A percentile compares a stretch with the other conserved stretches of the same genome.
phyloP scores from a whole-genome alignment of 2,113 vertebrate species.

The Corythaixoides concolor region DNA sequence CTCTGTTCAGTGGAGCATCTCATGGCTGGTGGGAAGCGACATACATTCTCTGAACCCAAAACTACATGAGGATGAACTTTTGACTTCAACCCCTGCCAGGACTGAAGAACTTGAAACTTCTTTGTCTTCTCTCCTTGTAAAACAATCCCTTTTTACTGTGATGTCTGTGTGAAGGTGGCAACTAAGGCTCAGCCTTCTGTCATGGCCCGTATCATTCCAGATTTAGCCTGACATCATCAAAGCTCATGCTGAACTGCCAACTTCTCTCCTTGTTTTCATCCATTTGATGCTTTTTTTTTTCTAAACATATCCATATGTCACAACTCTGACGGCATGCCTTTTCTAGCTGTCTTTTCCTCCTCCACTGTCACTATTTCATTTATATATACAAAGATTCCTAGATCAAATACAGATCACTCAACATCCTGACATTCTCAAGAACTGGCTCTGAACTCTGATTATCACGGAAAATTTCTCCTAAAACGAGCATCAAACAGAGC shows the following conservation, averaged over 20 bases:
- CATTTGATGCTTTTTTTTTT: constrained; percentile 34
- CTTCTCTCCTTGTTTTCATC: constrained; percentile 48
- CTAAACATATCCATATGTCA: constrained; percentile 8
- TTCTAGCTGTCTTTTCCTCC: constrained; percentile 57
- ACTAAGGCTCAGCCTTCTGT: constrained; percentile 41
- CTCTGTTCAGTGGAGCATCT: neutral
- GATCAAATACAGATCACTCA: constrained; percentile 67
- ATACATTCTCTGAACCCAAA: neutral
- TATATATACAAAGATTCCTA: constrained; percentile 50
- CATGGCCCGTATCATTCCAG: constrained; percentile 38
- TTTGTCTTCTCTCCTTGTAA: constrained; percentile 25
- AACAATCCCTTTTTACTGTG: constrained; percentile 20
- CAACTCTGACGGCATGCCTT: neutral
- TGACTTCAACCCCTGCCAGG: constrained; percentile 30
- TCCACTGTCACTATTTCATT: constrained; percentile 64
- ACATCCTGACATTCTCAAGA: constrained; percentile 58
- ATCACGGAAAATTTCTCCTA: constrained; percentile 25
- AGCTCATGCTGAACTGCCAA: constrained; percentile 33
- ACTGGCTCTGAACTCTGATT: constrained; percentile 34
- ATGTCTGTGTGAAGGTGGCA: constrained; percentile 22
- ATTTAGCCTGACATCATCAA: constrained; percentile 51
- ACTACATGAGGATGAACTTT: constrained; percentile 25
- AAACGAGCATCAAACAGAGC: constrained; percentile 7
- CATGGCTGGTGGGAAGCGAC: neutral
- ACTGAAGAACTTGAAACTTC: constrained; percentile 30